phyloP scores from a whole-genome alignment of 2,113 vertebrate species.

The Collichthys lucidus region DNA sequence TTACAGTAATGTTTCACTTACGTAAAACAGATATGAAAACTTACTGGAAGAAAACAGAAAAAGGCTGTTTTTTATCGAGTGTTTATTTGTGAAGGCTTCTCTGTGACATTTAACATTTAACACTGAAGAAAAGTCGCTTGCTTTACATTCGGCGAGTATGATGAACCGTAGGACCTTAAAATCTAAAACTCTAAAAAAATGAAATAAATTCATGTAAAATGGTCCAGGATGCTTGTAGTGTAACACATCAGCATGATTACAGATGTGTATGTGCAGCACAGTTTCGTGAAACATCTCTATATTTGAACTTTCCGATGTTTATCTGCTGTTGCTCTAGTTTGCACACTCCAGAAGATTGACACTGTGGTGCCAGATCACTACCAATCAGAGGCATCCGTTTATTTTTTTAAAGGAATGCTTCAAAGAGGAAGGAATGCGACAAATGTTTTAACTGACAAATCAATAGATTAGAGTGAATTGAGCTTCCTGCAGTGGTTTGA shows the following conservation, averaged over 20 bases:
- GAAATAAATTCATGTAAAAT: background rate
- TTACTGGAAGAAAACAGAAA: conserved; percentile 60
- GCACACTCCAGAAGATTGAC: background rate
- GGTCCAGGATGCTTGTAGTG: background rate
- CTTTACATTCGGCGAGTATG: background rate
- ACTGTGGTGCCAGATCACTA: background rate
- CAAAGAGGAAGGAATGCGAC: background rate
- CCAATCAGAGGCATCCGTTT: background rate
- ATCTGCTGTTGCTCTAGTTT: background rate
- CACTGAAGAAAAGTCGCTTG: background rate
- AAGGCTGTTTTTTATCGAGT: background rate
- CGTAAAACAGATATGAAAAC: conserved; percentile 38
- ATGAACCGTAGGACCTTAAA: background rate
- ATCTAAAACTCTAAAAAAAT: background rate
- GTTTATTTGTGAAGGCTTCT: conserved; percentile 17
- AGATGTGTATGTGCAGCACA: background rate
- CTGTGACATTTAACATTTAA: conserved; percentile 1
- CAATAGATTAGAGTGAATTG: background rate
- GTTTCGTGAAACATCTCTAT: background rate
- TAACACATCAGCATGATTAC: background rate
- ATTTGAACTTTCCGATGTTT: conserved; percentile 4
- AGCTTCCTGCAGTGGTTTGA: background rate
- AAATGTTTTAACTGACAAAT: background rate
- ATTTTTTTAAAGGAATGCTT: background rate
- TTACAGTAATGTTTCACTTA: conserved; percentile 60